Evolutionary conservation across 2,888 invertebrate species (phyloP), one percentile per base, ranked within the genome.

Genomic region (Steinernema scapterisci): DNA sequence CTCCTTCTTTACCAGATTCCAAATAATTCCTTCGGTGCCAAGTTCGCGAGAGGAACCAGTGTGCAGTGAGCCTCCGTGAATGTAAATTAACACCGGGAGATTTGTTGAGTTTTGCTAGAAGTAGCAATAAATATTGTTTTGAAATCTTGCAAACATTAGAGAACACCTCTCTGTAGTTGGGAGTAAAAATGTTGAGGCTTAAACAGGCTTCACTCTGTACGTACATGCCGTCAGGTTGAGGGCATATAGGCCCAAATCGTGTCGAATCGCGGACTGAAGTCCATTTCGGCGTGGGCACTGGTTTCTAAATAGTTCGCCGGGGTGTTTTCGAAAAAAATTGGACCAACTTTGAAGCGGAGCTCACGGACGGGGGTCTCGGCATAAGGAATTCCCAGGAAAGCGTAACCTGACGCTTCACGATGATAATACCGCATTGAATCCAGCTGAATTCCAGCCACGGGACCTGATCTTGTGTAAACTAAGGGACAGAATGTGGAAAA

Each of bases 51-150:
- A 81, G 76, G 0, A 89, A 81, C 0, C 88, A 86, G 19, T 89
- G 89, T 79, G 88, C 88, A 71, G 86, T 86, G 76, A 88, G 89
- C 90, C 90, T 0, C 90, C 90, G 75, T 89, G 89, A 72, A 89
- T 83, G 76, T 88, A 90, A 25, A 90, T 87, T 88, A 90, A 89
- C 0, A 90, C 89, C 0, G 90, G 89, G 45, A 44, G 45, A 44
- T 16, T 44, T 44, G 45, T 11, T 7, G 7, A 16, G 45, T 44
- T 44, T 11, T 7, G 7, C 45, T 44, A 44, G 16, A 16, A 7
- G 45, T 44, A 11, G 45, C 45, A 16, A 44, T 44, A 11, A n/a
- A n/a, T n/a, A n/a, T n/a, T n/a, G n/a, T n/a, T n/a, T n/a, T n/a
- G n/a, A n/a, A n/a, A n/a, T n/a, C n/a, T n/a, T n/a, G n/a, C n/a